Conservation (phyloP, 2,113 vertebrate genomes). For the Gila orcuttii region DNA sequence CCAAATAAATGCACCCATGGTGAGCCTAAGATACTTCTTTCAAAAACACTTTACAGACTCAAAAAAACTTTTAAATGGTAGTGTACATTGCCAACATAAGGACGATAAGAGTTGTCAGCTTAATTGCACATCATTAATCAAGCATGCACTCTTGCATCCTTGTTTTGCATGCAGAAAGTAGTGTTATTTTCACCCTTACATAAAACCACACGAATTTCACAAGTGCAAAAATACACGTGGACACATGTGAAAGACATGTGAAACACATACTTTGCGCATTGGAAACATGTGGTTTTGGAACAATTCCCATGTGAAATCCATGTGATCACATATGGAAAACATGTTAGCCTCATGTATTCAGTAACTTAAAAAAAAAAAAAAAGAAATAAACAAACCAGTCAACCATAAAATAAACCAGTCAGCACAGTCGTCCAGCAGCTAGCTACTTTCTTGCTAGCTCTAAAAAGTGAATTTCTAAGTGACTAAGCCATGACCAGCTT, state of each 20-base stretch:
- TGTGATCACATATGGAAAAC: background rate
- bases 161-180: conserved; percentile 4
- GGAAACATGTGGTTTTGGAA: no score
- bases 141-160: background rate
- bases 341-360: background rate
- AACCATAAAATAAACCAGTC: background rate
- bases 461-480: background rate
- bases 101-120: background rate
- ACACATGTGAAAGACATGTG: no score
- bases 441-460: no score
- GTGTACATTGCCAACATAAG: background rate
- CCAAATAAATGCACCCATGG: no score
- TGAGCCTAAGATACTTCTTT: background rate
- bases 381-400: background rate
- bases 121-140: conserved; percentile 14
- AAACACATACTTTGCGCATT: no score
- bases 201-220: no score
- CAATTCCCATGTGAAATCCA: no score
- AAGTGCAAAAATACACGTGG: no score
- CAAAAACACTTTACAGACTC: background rate
- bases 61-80: background rate
- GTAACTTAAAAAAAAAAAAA: background rate
- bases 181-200: background rate
- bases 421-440: background rate
- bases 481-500: background rate